Base-by-base conservation (phyloP, 2,797 vertebrate species). In the Centroberyx gerrardi region DNA sequence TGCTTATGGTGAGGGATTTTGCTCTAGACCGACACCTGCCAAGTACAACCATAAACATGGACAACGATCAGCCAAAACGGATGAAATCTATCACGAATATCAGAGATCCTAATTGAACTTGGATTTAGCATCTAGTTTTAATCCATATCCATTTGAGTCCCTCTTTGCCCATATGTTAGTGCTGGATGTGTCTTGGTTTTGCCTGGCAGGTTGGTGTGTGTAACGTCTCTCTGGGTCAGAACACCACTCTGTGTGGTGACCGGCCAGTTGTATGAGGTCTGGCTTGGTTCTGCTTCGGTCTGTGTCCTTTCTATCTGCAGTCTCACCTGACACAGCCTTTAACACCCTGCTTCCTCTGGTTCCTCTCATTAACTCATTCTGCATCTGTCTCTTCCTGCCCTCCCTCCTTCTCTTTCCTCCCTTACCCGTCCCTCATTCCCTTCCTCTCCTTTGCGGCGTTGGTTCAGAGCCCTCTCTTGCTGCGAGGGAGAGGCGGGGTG, bases 391-490 rank as follows among this genome's bases (percentile, higher is more conserved):
- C 88, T 91, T 93, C 93, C 85, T 88, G 90, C 88, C 91, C 93
- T 92, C 88, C 90, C 70, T 91, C 81, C 87, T 90, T 85, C 68
- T 38, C 84, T 90, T 92, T 88, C 89, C 69, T 87, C 81, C 87
- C 77, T 87, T 81, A 81, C 89, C 86, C 80, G 58, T 87, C 84
- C 89, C 90, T 88, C 78, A 81, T 88, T 89, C 89, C 89, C 88
- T 80, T 85, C 86, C 91, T 89, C 83, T 91, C 63, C 88, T 88
- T 90, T 92, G 92, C 93, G 91, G 91, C 94, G 90, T 93, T 90
- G 94, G 90, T 94, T 95, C 94, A 96, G 95, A 96, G 89, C 93
- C 94, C 94, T 94, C 94, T 94, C 94, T 95, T 90, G 94, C 94
- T 93, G 93, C 92, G 92, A 94, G 95, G 94, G 95, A 95, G 92